phyloP scores from a whole-genome alignment of 2,888 invertebrate genomes.

The Netelia melanura region DNA sequence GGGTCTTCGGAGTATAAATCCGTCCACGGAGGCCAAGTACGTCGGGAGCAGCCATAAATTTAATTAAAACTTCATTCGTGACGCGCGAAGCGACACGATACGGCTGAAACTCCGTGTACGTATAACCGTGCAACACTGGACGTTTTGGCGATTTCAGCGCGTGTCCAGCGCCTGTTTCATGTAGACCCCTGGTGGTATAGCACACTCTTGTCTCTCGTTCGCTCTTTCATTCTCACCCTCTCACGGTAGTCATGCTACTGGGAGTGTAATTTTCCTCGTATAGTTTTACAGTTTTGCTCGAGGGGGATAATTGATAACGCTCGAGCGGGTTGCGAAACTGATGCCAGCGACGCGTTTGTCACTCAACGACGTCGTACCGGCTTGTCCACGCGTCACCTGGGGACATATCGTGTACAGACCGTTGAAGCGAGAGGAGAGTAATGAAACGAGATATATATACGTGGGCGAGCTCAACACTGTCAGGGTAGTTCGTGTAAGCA shows the following conservation, averaged over 20 bases:
- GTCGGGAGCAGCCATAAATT: conserved; percentile 71
- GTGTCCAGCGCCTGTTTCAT: conserved; percentile 20
- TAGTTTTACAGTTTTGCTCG: conserved; percentile 66
- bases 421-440: conserved; percentile 33
- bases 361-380: conserved; percentile 55
- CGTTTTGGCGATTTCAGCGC: conserved; percentile 33
- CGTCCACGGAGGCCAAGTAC: conserved; percentile 58
- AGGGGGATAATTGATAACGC: conserved; percentile 69
- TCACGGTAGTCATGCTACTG: conserved; percentile 16
- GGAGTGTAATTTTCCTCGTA: conserved; percentile 42
- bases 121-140: not conserved
- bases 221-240: not conserved
- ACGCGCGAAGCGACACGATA: conserved; percentile 64
- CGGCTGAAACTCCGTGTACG: conserved; percentile 12
- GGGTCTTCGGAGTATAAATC: conserved; percentile 59
- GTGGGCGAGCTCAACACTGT: not conserved
- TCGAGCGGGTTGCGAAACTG: conserved; percentile 57
- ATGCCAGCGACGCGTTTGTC: conserved; percentile 56
- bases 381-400: conserved; percentile 43
- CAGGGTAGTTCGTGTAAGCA: not conserved
- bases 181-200: conserved; percentile 22
- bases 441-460: conserved; percentile 30
- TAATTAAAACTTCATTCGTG: conserved; percentile 75
- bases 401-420: conserved; percentile 36
- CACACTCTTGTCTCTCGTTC: conserved; percentile 13